Evolutionary conservation across 2,888 invertebrate species (phyloP).

Genomic region (Mamestra brassicae): DNA sequence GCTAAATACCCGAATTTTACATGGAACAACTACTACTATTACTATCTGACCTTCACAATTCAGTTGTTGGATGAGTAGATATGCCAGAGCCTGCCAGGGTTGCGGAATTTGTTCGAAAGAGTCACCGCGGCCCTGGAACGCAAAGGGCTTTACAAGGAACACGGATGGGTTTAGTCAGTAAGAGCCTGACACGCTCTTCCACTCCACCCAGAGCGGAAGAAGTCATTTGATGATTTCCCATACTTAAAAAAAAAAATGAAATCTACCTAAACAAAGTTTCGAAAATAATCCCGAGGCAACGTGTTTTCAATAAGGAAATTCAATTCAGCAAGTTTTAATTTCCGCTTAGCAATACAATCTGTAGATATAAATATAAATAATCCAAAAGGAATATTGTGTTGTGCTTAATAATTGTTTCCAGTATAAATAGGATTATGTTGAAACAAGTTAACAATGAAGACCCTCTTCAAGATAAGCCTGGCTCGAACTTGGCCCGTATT

Average conservation of each 20-base stretch:
- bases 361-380: conserved; percentile 30
- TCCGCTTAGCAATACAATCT: conserved; percentile 14
- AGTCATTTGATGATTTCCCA: too few relatives aligned
- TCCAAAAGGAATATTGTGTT: conserved; percentile 21
- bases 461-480: background rate
- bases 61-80: background rate
- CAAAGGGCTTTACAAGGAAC: too few relatives aligned
- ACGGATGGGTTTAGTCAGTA: too few relatives aligned
- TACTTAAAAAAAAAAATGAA: too few relatives aligned
- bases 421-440: conserved; percentile 13
- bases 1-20: too few relatives aligned
- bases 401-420: background rate
- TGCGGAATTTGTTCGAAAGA: too few relatives aligned
- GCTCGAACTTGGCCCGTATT: background rate
- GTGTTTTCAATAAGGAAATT: conserved; percentile 4
- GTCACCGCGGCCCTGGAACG: too few relatives aligned
- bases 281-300: background rate
- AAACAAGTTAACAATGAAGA: background rate
- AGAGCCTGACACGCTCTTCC: too few relatives aligned
- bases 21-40: background rate
- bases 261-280: background rate
- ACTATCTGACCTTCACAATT: background rate
- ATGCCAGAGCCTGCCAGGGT: too few relatives aligned
- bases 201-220: too few relatives aligned
- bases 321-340: conserved; percentile 21